Evolutionary conservation across 2,113 vertebrate species (phyloP).

Genomic region (Epinephelus fuscoguttatus): DNA sequence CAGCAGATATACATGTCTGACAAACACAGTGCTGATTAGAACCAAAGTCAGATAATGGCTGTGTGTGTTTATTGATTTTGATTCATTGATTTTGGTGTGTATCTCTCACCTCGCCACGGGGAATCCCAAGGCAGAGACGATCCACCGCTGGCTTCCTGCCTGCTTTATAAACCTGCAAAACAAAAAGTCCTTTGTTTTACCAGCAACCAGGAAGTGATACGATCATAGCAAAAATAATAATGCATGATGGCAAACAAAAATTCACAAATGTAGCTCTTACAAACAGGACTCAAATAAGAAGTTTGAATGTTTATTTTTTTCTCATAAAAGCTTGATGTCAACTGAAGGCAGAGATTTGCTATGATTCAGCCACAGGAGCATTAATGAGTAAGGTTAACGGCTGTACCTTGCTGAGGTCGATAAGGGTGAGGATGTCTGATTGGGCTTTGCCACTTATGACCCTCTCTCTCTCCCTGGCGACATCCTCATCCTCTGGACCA

Average conservation of each 20-base stretch:
- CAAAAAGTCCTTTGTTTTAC: not conserved
- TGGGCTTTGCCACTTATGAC: conserved; percentile 79
- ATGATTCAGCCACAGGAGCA: too few relatives aligned
- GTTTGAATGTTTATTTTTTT: not conserved
- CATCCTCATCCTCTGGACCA: conserved; percentile 85
- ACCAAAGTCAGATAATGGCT: not conserved
- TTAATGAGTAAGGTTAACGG: too few relatives aligned
- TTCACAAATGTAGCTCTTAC: not conserved
- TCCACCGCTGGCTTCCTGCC: conserved; percentile 84
- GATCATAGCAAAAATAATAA: too few relatives aligned
- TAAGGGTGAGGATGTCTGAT: conserved; percentile 83
- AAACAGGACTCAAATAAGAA: not conserved
- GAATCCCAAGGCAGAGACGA: conserved; percentile 86
- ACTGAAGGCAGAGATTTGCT: not conserved
- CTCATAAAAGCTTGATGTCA: not conserved
- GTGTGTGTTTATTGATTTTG: not conserved
- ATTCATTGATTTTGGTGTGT: not conserved
- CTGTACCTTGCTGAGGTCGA: conserved; percentile 80
- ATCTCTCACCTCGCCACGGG: conserved; percentile 82
- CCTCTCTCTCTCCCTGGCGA: conserved; percentile 83
- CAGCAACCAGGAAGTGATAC: not conserved
- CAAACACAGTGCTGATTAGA: conserved; percentile 3
- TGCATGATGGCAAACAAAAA: not conserved
- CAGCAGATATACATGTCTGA: not conserved
- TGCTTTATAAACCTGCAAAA: conserved; percentile 81